A percentile compares a stretch with the other conserved stretches of the same genome.
These are phyloP conservation scores for Bovichtus diacanthus DNA, from an alignment of 2,797 vertebrate species.

Conservation along the genomic window DNA sequence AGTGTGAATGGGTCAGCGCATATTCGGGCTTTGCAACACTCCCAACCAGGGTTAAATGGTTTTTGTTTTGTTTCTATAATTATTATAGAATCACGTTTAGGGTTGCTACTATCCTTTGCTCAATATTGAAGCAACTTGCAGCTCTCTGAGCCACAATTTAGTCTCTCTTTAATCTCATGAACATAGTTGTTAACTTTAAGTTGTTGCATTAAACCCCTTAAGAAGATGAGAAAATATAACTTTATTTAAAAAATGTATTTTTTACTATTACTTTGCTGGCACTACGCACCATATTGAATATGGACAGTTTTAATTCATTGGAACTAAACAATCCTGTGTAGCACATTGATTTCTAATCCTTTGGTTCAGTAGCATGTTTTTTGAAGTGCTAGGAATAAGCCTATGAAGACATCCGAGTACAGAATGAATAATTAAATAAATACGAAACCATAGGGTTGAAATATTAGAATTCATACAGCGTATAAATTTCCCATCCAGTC, in stretches of 20 bases:
- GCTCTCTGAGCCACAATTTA: not conserved
- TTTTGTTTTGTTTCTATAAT: not conserved
- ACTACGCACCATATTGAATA: not conserved
- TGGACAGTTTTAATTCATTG: not conserved
- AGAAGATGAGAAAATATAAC: not conserved
- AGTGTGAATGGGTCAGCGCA: too few relatives aligned
- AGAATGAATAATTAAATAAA: not conserved
- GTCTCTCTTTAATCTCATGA: not conserved
- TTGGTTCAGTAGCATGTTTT: not conserved
- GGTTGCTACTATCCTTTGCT: not conserved
- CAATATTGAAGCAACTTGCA: not conserved
- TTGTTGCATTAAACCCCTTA: not conserved
- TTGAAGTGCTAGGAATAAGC: not conserved
- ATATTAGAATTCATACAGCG: not conserved
- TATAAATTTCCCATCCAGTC: slow-evolving; percentile 9
- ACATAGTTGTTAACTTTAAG: not conserved
- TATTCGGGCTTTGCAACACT: not conserved
- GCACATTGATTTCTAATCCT: not conserved
- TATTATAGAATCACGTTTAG: not conserved
- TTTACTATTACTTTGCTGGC: not conserved
- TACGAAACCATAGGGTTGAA: not conserved
- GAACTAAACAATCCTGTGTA: not conserved
- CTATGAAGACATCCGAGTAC: not conserved
- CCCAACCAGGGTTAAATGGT: not conserved
- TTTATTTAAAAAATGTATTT: not conserved